Base-by-base conservation (phyloP, 2,888 invertebrate genomes). In the Liopterus haemorrhoidalis region DNA sequence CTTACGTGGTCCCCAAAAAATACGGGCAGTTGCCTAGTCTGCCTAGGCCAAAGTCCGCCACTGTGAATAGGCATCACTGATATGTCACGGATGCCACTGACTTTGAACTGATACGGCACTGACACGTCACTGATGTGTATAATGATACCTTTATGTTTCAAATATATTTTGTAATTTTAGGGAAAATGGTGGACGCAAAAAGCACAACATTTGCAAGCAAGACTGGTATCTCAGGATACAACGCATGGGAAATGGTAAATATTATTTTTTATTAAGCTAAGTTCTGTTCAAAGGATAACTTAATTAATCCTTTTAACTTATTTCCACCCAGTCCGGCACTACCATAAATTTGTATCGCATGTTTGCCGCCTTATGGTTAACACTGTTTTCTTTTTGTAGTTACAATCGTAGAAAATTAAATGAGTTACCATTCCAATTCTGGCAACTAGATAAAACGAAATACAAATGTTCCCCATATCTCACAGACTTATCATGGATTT, bases 371-470 rank as follows among this genome's bases (percentile, higher is more conserved):
- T 46, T 38, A 41, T 43, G n/a, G 33, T 19, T 36, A 15, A 30
- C 35, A 14, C 28, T 11, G 12, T 22, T 50, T 44, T 45, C 37
- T 42, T 27, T 43, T 70, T 68, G 39, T 67, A 84, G 85, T 63
- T 85, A 81, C 67, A 89, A 90, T 69, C 74, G 79, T 35, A 73
- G 90, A 58, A 85, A 84, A 69, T 73, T 88, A 49, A 85, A 85
- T 63, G 90, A 91, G 67, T 72, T 90, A 36, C 89, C 91, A 32
- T 85, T 78, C 69, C 86, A 88, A 60, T 78, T 81, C 62, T 76
- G 81, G 63, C 76, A 79, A 55, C 65, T 82, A 53, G 70, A 76
- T 54, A 70, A 72, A 1, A 64, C 71, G 56, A 68, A 76, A 56
- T 76, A 82, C 54, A 76, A 85, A 44, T 75, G 75, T 53, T 79